Conservation (phyloP, 37 sponge, comb jelly and placozoan species). For the Haliclona indistincta region DNA sequence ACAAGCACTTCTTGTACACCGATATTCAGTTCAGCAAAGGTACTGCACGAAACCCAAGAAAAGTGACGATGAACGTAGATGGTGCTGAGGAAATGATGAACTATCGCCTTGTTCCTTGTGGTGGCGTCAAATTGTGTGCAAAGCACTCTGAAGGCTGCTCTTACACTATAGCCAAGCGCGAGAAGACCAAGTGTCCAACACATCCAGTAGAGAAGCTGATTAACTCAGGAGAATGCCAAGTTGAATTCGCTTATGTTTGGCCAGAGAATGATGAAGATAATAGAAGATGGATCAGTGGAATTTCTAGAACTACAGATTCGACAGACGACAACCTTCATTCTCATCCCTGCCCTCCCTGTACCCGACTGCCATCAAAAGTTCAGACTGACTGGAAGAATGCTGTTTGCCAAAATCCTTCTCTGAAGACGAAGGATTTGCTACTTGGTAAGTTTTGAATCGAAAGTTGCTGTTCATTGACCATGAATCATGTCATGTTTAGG, state of each 20-base stretch:
- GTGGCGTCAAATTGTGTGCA: conserved; percentile 16
- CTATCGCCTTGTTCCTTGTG: conserved; percentile 43
- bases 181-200: background rate
- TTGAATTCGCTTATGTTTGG: conserved; percentile 55
- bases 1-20: conserved; percentile 27
- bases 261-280: conserved; percentile 27
- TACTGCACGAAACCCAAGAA: background rate
- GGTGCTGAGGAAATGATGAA: conserved; percentile 1
- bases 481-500: background rate
- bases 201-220: conserved; percentile 1
- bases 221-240: conserved; percentile 9
- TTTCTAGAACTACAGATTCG: conserved; percentile 14
- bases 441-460: conserved; percentile 15
- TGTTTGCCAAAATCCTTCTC: conserved; percentile 15
- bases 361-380: conserved; percentile 32
- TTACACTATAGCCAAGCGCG: background rate
- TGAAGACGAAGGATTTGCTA: conserved; percentile 39
- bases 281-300: conserved; percentile 36
- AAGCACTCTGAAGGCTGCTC: conserved; percentile 13
- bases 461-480: background rate
- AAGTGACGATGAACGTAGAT: conserved; percentile 3
- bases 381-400: conserved; percentile 15
- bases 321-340: conserved; percentile 24
- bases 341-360: conserved; percentile 25
- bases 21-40: conserved; percentile 47